Conservation (phyloP, 2,113 vertebrate genomes). For the Leptosomus discolor region DNA sequence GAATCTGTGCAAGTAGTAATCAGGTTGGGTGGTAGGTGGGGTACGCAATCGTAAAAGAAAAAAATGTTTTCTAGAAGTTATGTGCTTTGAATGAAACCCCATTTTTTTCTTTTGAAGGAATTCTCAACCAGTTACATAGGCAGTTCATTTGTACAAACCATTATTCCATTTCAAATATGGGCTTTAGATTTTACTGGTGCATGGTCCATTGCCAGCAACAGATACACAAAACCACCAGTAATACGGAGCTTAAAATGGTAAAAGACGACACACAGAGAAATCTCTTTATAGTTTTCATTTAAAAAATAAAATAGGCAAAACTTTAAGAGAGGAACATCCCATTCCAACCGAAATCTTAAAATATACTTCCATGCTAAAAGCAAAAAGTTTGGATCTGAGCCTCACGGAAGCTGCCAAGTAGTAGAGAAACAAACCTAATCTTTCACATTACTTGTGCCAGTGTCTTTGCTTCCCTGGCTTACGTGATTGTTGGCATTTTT, state of each 20-base stretch:
- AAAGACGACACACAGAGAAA: not conserved
- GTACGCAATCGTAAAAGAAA: not conserved
- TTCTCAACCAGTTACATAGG: not conserved
- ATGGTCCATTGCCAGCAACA: not conserved
- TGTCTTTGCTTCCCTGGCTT: not conserved
- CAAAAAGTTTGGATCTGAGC: not conserved
- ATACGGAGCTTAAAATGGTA: not conserved
- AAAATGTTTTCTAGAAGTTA: not conserved
- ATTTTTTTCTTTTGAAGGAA: not conserved
- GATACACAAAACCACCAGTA: not conserved
- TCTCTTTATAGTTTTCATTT: not conserved
- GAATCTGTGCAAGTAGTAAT: not conserved
- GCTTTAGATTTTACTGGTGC: not conserved
- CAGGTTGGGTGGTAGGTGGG: not conserved
- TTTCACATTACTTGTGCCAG: not conserved
- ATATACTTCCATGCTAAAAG: not conserved
- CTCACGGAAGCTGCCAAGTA: not conserved
- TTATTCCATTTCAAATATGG: not conserved
- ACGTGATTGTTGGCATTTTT: not conserved
- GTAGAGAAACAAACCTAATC: conserved; percentile 16
- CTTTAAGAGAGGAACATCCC: not conserved
- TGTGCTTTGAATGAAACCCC: not conserved
- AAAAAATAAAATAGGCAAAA: not conserved
- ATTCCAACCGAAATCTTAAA: not conserved
- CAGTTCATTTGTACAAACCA: not conserved